phyloP scores from a whole-genome alignment of 2,113 vertebrate genomes.

The Tringa solitaria region DNA sequence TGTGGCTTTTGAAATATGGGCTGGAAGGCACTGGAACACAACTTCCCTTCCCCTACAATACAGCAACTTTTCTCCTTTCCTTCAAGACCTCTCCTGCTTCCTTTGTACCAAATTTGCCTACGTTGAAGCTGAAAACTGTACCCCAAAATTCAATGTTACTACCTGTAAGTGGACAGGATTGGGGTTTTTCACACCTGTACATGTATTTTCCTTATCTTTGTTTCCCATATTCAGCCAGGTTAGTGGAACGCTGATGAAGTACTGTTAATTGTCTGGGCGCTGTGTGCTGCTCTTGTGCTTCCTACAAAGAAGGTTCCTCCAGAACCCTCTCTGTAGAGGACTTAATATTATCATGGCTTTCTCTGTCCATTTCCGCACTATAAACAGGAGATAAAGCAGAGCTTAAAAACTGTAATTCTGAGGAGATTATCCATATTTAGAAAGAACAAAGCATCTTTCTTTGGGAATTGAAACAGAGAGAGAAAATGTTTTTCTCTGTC shows the following conservation, averaged over 20 bases:
- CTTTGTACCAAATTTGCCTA: neutral
- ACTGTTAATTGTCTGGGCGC: neutral
- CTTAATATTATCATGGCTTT: neutral
- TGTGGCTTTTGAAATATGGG: neutral
- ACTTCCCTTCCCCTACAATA: neutral
- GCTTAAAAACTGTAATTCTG: neutral
- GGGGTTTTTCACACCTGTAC: neutral
- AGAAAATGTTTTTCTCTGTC: neutral
- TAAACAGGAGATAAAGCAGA: neutral
- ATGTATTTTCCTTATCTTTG: neutral
- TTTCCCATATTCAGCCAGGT: neutral
- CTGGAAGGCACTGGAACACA: neutral
- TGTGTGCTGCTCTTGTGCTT: neutral
- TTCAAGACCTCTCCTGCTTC: neutral
- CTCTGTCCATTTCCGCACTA: neutral
- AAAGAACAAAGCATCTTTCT: neutral
- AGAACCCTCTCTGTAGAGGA: neutral
- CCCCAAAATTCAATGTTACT: neutral
- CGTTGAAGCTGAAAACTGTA: neutral
- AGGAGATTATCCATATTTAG: neutral
- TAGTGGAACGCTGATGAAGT: neutral
- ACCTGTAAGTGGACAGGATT: neutral
- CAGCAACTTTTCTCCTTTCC: neutral
- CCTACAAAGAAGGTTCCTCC: neutral
- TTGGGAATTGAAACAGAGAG: neutral